Evolutionary conservation across 1,140 invertebrate species (phyloP).

Genomic region (Bombus vancouverensis): DNA sequence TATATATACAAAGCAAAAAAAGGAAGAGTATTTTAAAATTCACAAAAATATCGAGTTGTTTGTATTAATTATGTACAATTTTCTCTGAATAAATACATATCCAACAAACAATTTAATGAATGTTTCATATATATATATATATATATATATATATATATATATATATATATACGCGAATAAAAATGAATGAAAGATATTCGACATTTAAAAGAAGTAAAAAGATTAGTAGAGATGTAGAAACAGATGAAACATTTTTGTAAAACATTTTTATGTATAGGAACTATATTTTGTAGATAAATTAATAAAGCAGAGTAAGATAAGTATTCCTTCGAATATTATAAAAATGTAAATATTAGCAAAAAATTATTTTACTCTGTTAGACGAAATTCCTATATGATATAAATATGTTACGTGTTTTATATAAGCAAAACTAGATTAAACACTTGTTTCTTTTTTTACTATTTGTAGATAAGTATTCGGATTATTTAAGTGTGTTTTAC

Average conservation of each 20-base stretch:
- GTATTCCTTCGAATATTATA: background rate
- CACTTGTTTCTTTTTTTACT: conserved; percentile 79
- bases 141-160: background rate
- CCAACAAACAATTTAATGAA: conserved; percentile 17
- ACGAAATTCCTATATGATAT: conserved; percentile 11
- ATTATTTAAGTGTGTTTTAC: conserved; percentile 64
- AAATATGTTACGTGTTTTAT: conserved; percentile 20
- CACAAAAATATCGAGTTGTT: conserved; percentile 22
- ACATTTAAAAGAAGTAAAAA: background rate
- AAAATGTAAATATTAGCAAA: background rate
- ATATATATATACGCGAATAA: background rate
- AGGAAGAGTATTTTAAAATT: background rate
- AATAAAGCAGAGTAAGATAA: background rate
- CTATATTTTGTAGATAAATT: conserved; percentile 17
- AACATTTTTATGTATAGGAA: conserved; percentile 31
- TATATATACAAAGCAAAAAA: background rate
- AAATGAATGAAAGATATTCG: conserved; percentile 16
- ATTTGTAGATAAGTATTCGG: conserved; percentile 42
- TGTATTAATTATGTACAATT: conserved; percentile 38
- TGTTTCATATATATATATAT: background rate
- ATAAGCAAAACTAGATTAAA: conserved; percentile 62
- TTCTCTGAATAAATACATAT: conserved; percentile 32
- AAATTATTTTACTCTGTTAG: conserved; percentile 6
- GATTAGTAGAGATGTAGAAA: background rate
- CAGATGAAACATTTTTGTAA: conserved; percentile 8